Evolutionary conservation across 2,797 vertebrate genomes (phyloP).

Genomic region (Melanotaenia pygmaea): DNA sequence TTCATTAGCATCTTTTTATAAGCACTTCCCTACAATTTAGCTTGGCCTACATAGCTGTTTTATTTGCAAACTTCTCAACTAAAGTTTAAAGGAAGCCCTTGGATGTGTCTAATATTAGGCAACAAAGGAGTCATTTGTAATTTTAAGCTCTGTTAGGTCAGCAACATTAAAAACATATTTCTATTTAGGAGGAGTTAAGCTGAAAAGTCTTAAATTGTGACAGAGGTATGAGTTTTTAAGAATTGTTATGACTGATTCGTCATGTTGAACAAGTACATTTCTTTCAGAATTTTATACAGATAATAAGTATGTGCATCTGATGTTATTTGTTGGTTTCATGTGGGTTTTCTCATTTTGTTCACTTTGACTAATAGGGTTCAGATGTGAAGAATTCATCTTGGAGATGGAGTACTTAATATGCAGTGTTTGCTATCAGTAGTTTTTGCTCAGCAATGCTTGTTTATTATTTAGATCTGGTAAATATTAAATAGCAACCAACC

Average conservation of each 20-base stretch:
- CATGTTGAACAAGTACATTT: conserved; percentile 7
- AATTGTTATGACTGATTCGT: conserved; percentile 14
- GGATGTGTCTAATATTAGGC: neutral
- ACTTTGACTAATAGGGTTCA: conserved; percentile 29
- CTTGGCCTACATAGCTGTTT: neutral
- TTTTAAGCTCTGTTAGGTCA: neutral
- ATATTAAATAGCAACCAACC: conserved; percentile 59
- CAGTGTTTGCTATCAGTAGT: conserved; percentile 41
- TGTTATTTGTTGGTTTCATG: conserved; percentile 28
- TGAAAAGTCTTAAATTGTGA: conserved; percentile 4
- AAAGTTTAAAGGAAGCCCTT: conserved; percentile 3
- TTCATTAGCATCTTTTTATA: neutral
- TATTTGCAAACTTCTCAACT: neutral
- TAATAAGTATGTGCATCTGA: conserved; percentile 3
- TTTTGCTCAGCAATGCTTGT: conserved; percentile 21
- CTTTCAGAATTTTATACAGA: conserved; percentile 4
- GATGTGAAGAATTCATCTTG: conserved; percentile 26
- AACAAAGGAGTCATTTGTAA: neutral
- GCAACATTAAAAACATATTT: neutral
- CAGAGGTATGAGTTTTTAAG: conserved; percentile 3
- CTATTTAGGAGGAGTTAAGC: neutral
- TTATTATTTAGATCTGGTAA: conserved; percentile 59
- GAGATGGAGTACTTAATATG: conserved; percentile 28
- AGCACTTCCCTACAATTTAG: neutral
- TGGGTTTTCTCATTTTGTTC: conserved; percentile 34